Base-by-base conservation (phyloP, 2,113 vertebrate species). In the Dasyprocta punctata region DNA sequence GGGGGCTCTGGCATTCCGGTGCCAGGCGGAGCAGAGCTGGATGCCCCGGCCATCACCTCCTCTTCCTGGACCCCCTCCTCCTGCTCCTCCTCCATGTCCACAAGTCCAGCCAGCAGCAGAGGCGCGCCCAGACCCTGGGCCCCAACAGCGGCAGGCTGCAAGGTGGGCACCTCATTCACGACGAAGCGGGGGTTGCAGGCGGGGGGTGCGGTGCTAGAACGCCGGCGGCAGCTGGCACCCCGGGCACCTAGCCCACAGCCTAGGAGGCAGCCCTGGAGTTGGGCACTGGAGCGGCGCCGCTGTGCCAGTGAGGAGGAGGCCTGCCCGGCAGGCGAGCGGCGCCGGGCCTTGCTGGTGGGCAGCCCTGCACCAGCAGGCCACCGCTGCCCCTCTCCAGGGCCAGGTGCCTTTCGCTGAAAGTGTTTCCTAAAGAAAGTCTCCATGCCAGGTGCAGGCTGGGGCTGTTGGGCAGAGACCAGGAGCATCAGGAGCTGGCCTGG, bases 351-450 rank as follows among this genome's bases (percentile, higher is more conserved):
- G 96, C 99, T 98, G 0, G 98, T 98, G 86, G 99, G 99, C 95
- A 99, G 97, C 0, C 99, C 98, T 86, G 99, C 96, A 0, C 90
- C 44, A 0, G 98, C 98, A 88, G 91, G 58, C 6, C 90, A 90
- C 83, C 95, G 52, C 54, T 49, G 82, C 94, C 77, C 84, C 89
- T 94, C 86, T 85, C 96, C 97, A 5, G 96, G 33, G 26, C 96
- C 88, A 0, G 1, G 93, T 3, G 83, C 93, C 97, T 99, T 99
- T 97, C 97, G 47, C 88, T 98, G 98, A 71, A 99, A 99, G 94
- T 99, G 99, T 58, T 98, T 99, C 89, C 98, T 99, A 96, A 99
- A 99, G 98, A 99, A 99, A 58, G 98, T 98, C 94, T 99, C 99
- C 99, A 99, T 99, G 85, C 58, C 75, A 84, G 89, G 96, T 81